phyloP scores from a whole-genome alignment of 2,113 vertebrate species.

The Aythya baeri region DNA sequence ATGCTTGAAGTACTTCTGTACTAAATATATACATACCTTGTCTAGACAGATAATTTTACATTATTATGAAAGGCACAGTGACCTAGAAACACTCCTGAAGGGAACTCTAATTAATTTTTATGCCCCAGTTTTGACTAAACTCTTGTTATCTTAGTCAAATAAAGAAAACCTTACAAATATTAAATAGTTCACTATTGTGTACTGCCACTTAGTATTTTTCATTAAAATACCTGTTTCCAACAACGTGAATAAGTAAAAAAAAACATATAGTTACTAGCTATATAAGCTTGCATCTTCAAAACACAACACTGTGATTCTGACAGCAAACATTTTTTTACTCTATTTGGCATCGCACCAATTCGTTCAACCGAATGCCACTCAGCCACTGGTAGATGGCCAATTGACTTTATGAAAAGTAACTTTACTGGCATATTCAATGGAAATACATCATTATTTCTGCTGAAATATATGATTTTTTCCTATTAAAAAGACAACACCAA shows the following conservation, averaged over 20 bases:
- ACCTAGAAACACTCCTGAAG: not conserved
- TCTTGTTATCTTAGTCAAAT: not conserved
- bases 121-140: not conserved
- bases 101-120: not conserved
- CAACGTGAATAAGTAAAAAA: not conserved
- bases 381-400: not conserved
- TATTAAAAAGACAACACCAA: not conserved
- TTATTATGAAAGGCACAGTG: not conserved
- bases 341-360: not conserved
- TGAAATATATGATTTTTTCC: not conserved
- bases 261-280: not conserved
- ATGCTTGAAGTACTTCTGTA: not conserved
- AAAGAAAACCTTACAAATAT: not conserved
- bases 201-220: not conserved
- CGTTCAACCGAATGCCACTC: not conserved
- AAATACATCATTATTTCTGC: not conserved
- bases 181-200: not conserved
- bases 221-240: not conserved
- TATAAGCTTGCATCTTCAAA: not conserved
- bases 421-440: not conserved
- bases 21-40: not conserved
- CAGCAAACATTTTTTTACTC: not conserved
- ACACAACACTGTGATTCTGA: not conserved
- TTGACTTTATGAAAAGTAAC: not conserved
- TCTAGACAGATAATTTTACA: not conserved